Evolutionary conservation across 2,113 vertebrate species (phyloP).

Genomic region (Neogale vison): DNA sequence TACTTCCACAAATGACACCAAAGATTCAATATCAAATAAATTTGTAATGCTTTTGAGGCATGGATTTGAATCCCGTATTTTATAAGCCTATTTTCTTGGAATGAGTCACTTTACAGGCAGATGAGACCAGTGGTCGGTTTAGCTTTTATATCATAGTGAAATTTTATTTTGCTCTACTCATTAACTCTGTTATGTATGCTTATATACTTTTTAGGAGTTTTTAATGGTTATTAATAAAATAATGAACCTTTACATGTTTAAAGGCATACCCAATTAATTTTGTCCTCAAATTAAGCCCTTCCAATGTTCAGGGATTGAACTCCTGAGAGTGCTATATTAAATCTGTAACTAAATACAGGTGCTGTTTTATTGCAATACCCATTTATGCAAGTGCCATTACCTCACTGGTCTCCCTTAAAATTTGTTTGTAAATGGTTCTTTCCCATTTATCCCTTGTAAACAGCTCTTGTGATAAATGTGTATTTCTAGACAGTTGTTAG

Average conservation of each 20-base stretch:
- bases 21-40: neutral
- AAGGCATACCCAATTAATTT: neutral
- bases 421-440: neutral
- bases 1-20: neutral
- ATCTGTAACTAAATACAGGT: neutral
- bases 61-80: neutral
- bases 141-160: neutral
- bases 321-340: neutral
- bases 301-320: neutral
- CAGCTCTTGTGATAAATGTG: neutral
- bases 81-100: neutral
- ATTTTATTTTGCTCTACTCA: slow-evolving; percentile 19
- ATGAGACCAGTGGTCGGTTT: neutral
- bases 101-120: neutral
- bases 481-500: neutral
- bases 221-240: slow-evolving; percentile 32
- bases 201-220: neutral
- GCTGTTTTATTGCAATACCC: neutral
- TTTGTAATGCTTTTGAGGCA: neutral
- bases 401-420: neutral
- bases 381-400: neutral
- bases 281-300: neutral
- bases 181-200: neutral
- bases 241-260: neutral
- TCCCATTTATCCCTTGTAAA: neutral